These are phyloP conservation scores for Caenorhabditis drosophilae DNA, from an alignment of 2,888 invertebrate genomes.

Conservation along the genomic window DNA sequence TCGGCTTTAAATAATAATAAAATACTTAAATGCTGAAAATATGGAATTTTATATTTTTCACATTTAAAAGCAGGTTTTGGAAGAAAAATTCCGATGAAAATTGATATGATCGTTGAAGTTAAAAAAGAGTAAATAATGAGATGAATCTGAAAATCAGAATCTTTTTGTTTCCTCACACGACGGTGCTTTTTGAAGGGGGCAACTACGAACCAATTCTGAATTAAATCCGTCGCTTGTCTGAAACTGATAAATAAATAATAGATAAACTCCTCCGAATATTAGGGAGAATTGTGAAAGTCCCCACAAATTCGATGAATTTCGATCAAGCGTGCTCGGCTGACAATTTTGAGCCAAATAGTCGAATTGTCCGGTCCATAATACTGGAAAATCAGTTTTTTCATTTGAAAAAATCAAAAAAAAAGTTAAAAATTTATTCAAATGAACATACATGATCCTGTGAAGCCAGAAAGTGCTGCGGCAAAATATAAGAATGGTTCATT, in stretches of 20 bases:
- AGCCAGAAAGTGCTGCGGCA: conserved; percentile 29
- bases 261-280: conserved; percentile 21
- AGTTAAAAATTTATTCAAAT: neutral
- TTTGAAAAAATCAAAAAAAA: neutral
- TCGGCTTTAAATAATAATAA: neutral
- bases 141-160: conserved; percentile 21
- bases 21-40: conserved; percentile 29
- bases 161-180: no score
- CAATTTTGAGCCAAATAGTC: conserved; percentile 35
- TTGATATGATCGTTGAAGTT: conserved; percentile 14
- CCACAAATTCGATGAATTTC: conserved; percentile 28
- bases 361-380: conserved; percentile 39
- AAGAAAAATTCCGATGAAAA: conserved; percentile 18
- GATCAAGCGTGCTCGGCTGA: conserved; percentile 22
- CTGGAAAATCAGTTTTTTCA: no score
- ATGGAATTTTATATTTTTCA: conserved; percentile 21
- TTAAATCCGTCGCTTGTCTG: conserved; percentile 20
- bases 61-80: conserved; percentile 17
- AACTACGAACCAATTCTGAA: conserved; percentile 17
- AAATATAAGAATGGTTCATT: conserved; percentile 31
- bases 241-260: conserved; percentile 20
- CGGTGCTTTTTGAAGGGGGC: neutral
- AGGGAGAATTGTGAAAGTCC: conserved; percentile 33
- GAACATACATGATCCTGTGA: conserved; percentile 29
- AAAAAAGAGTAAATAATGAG: conserved; percentile 21